Evolutionary conservation across 1,140 invertebrate species (phyloP).

Genomic region (Alviniconcha marisindica): DNA sequence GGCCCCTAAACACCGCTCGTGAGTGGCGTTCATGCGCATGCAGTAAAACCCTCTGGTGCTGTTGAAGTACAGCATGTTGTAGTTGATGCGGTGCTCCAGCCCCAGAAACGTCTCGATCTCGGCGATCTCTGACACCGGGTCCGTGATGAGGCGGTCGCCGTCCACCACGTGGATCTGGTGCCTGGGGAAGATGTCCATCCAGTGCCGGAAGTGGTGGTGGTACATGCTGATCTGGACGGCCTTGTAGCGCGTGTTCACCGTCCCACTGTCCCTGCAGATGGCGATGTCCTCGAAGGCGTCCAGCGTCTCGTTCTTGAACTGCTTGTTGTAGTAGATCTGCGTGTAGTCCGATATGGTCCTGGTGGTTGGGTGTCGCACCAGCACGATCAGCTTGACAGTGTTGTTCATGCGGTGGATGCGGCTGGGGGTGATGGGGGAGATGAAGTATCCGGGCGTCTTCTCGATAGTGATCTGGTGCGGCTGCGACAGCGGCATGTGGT

Average conservation of each 20-base stretch:
- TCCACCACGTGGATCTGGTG: conserved; percentile 73
- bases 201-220: conserved; percentile 71
- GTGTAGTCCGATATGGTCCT: conserved; percentile 95
- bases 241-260: conserved; percentile 67
- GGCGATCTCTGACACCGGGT: conserved; percentile 68
- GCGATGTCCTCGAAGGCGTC: conserved; percentile 69
- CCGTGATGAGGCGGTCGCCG: conserved; percentile 69
- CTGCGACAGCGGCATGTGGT: conserved; percentile 72
- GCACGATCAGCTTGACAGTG: conserved; percentile 89
- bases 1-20: conserved; percentile 87
- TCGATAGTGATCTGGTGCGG: conserved; percentile 77
- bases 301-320: conserved; percentile 64
- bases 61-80: conserved; percentile 74
- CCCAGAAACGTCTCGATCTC: conserved; percentile 71
- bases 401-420: conserved; percentile 92
- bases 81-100: conserved; percentile 62
- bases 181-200: conserved; percentile 68
- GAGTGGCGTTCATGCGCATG: conserved; percentile 65
- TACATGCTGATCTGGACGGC: conserved; percentile 73
- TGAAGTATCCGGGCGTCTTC: conserved; percentile 79
- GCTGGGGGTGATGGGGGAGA: conserved; percentile 84
- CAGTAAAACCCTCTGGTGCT: conserved; percentile 77
- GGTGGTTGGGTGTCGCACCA: conserved; percentile 93
- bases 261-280: conserved; percentile 62
- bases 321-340: conserved; percentile 78